phyloP scores from a whole-genome alignment of 2,113 vertebrate genomes.

The Austrofundulus limnaeus region DNA sequence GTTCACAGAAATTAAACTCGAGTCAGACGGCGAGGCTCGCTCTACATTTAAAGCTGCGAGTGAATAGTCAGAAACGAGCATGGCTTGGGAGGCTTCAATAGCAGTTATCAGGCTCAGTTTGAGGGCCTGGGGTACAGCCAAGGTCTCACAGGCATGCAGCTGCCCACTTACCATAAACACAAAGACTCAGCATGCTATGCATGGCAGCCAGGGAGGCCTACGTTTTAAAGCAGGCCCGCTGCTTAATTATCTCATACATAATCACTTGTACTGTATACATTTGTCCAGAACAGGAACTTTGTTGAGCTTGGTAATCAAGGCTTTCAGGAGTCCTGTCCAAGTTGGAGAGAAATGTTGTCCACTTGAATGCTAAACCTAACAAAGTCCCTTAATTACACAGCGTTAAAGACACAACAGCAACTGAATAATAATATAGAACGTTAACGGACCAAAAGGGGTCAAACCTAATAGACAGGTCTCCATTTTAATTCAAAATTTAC shows the following conservation, averaged over 20 bases:
- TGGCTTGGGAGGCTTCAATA: conserved; percentile 64
- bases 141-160: conserved; percentile 77
- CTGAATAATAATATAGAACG: conserved; percentile 26
- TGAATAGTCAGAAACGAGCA: conserved; percentile 72
- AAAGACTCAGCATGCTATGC: conserved; percentile 75
- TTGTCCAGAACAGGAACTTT: conserved; percentile 62
- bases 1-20: conserved; percentile 64
- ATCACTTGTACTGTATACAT: conserved; percentile 70
- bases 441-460: conserved; percentile 36
- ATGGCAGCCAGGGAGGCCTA: conserved; percentile 70
- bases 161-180: conserved; percentile 84
- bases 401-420: conserved; percentile 39
- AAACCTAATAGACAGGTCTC: conserved; percentile 2
- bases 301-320: conserved; percentile 58
- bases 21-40: conserved; percentile 63
- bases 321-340: conserved; percentile 63
- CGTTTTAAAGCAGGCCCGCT: conserved; percentile 67
- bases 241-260: conserved; percentile 76
- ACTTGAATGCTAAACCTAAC: conserved; percentile 56
- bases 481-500: conserved; percentile 16
- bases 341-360: conserved; percentile 59
- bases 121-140: conserved; percentile 70
- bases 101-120: conserved; percentile 61
- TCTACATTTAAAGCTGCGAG: conserved; percentile 58
- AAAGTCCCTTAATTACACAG: conserved; percentile 59